A percentile compares a stretch with the other conserved stretches of the same genome.
phyloP scores from a whole-genome alignment of 2,113 vertebrate species.

The Clarias batrachus region DNA sequence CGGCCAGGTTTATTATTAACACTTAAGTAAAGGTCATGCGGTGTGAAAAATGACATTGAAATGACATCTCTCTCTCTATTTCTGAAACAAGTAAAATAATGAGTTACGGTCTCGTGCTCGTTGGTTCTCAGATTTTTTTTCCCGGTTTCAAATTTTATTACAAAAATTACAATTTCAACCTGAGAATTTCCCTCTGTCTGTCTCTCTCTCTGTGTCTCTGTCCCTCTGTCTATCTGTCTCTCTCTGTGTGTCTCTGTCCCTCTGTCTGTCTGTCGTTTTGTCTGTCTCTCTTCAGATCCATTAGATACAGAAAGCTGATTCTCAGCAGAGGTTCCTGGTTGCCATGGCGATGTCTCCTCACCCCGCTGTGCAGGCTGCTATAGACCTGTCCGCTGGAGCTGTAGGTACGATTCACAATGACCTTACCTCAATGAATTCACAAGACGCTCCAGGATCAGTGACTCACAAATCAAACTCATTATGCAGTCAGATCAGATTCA shows the following conservation, averaged over 20 bases:
- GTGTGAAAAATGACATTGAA: too few relatives aligned
- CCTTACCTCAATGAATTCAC: not conserved
- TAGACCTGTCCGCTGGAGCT: slow-evolving; percentile 92
- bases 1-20: too few relatives aligned
- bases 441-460: not conserved
- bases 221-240: too few relatives aligned
- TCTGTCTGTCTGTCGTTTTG: too few relatives aligned
- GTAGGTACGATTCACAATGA: slow-evolving; percentile 75
- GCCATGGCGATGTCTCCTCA: slow-evolving; percentile 74
- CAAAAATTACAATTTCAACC: not conserved
- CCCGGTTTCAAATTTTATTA: not conserved
- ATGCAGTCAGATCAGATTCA: not conserved
- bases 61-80: too few relatives aligned
- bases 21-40: too few relatives aligned
- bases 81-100: too few relatives aligned
- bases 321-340: not conserved
- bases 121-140: not conserved
- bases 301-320: not conserved
- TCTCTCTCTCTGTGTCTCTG: not conserved
- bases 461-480: not conserved
- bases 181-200: not conserved
- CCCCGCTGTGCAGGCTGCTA: slow-evolving; percentile 85
- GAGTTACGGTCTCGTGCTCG: not conserved
- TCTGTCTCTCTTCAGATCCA: not conserved
- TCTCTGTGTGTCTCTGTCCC: too few relatives aligned